Evolutionary conservation across 2,888 invertebrate species (phyloP).

Genomic region (Dryadula phaetusa): DNA sequence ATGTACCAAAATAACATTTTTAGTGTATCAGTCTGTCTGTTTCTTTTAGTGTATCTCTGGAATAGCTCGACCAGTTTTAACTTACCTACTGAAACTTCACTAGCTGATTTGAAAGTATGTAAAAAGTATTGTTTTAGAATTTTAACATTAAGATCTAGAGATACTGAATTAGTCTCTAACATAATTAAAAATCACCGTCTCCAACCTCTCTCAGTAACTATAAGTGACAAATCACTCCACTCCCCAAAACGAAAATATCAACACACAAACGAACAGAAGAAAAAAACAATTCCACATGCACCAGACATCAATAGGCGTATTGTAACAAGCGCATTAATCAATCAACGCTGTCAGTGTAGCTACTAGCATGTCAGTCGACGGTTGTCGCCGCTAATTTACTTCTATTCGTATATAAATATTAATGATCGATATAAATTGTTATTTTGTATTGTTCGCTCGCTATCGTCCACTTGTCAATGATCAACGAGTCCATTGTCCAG

Average conservation of each 20-base stretch:
- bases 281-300: conserved; percentile 8
- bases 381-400: conserved; percentile 48
- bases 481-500: conserved; percentile 22
- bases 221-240: no score
- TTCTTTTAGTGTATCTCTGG: no score
- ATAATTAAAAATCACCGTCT: no score
- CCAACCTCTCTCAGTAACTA: no score
- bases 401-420: conserved; percentile 41
- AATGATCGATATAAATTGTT: conserved; percentile 35
- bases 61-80: no score
- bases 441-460: conserved; percentile 21
- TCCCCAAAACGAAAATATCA: neutral
- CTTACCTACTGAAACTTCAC: no score
- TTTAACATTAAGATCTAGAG: no score
- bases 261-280: neutral
- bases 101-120: no score
- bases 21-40: no score
- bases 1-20: no score
- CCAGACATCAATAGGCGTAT: conserved; percentile 30
- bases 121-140: no score
- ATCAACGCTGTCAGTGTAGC: conserved; percentile 41
- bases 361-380: conserved; percentile 44
- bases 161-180: no score
- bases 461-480: conserved; percentile 25
- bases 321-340: conserved; percentile 43